Evolutionary conservation across 2,797 vertebrate species (phyloP).

Genomic region (Dermochelys coriacea): DNA sequence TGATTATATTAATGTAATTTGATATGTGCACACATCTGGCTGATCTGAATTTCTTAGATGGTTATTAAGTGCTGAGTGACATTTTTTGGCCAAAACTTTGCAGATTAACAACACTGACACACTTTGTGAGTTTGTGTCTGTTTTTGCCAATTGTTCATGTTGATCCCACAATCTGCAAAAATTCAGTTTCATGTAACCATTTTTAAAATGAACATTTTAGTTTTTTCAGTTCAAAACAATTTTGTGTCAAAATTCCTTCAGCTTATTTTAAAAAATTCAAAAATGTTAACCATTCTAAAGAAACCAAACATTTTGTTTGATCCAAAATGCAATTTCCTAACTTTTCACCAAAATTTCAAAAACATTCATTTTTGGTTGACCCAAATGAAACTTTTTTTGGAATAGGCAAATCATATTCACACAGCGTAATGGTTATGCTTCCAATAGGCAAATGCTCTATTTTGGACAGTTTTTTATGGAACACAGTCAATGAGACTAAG

Average conservation of each 20-base stretch:
- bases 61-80: background rate
- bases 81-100: background rate
- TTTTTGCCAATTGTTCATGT: background rate
- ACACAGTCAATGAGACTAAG: constrained; percentile 41
- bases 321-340: background rate
- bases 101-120: background rate
- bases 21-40: constrained; percentile 32
- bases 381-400: too few species aligned
- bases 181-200: background rate
- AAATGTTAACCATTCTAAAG: background rate
- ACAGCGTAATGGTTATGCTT: constrained; percentile 9
- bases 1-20: constrained; percentile 16
- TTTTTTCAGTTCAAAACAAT: background rate
- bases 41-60: constrained; percentile 43
- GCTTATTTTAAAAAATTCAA: background rate
- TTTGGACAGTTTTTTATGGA: constrained; percentile 47
- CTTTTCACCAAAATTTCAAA: background rate
- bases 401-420: background rate
- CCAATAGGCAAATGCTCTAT: constrained; percentile 58
- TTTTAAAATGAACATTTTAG: background rate
- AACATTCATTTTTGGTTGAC: too few species aligned
- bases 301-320: background rate
- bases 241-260: background rate
- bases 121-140: background rate
- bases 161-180: background rate